phyloP scores from a whole-genome alignment of 2,113 vertebrate genomes.

The Mobula birostris region DNA sequence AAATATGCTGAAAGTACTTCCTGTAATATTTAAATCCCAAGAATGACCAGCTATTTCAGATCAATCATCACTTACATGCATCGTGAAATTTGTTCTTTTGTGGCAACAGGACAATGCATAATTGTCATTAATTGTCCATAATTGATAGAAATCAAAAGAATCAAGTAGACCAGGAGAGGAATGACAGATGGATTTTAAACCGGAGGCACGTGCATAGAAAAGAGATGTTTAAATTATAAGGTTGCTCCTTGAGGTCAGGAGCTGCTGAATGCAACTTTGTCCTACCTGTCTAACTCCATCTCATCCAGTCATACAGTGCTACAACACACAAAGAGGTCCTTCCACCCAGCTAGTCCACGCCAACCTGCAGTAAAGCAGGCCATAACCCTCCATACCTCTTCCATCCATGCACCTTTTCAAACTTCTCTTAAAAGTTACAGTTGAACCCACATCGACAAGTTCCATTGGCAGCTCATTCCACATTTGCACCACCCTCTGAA shows the following conservation, averaged over 20 bases:
- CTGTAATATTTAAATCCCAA: background rate
- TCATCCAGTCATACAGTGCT: background rate
- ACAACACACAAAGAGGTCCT: too few species aligned
- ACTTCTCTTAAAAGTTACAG: too few species aligned
- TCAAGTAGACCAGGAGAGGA: background rate
- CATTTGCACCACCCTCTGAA: too few species aligned
- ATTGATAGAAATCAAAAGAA: background rate
- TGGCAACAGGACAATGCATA: too few species aligned
- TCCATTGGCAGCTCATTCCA: too few species aligned
- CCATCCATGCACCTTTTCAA: too few species aligned
- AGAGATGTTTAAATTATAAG: background rate
- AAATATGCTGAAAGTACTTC: background rate
- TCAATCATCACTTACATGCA: too few species aligned
- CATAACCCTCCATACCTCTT: too few species aligned
- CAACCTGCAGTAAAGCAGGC: too few species aligned
- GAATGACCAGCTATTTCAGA: background rate
- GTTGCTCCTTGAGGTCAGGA: background rate
- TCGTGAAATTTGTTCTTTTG: too few species aligned
- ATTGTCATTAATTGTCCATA: background rate
- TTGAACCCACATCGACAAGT: too few species aligned
- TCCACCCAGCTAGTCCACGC: too few species aligned
- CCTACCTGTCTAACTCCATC: background rate
- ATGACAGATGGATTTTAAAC: background rate
- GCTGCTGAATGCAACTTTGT: background rate
- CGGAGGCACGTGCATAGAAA: background rate